phyloP scores from a whole-genome alignment of 30 jellyfish, hydroid and myxozoan genomes.

The Aurelia aurita region DNA sequence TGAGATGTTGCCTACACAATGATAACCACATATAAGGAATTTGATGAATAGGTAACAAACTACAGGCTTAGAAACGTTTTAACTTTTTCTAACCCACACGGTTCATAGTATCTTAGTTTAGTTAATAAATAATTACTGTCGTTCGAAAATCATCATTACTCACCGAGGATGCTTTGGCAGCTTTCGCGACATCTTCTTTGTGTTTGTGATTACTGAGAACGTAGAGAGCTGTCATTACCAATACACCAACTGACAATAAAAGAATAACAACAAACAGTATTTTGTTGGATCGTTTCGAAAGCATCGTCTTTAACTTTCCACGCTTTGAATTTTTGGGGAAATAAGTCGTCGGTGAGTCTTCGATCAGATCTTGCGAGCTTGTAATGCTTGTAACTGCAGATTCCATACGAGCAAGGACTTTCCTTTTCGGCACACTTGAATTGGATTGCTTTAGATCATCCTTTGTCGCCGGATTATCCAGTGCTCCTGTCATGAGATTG shows the following conservation, averaged over 20 bases:
- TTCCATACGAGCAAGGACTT: conserved; percentile 47
- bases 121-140: too few species aligned
- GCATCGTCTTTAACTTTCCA: conserved; percentile 32
- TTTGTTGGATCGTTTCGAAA: conserved; percentile 2
- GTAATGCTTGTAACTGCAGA: conserved; percentile 45
- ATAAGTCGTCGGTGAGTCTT: background rate
- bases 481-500: conserved; percentile 38
- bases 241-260: conserved; percentile 29
- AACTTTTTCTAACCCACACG: too few species aligned
- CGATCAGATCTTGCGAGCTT: conserved; percentile 60
- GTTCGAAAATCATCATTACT: too few species aligned
- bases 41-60: too few species aligned
- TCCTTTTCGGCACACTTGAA: conserved; percentile 17
- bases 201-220: conserved; percentile 18
- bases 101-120: too few species aligned
- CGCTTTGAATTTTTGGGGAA: background rate
- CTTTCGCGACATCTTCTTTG: too few species aligned
- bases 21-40: too few species aligned
- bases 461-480: conserved; percentile 45
- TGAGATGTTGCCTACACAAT: too few species aligned
- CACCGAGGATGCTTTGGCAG: too few species aligned
- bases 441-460: conserved; percentile 38
- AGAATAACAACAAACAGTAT: conserved; percentile 9
- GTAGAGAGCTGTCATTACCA: conserved; percentile 30
- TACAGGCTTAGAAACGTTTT: too few species aligned